Conservation (phyloP, 2,113 vertebrate species). For the Lampris megalopsis region DNA sequence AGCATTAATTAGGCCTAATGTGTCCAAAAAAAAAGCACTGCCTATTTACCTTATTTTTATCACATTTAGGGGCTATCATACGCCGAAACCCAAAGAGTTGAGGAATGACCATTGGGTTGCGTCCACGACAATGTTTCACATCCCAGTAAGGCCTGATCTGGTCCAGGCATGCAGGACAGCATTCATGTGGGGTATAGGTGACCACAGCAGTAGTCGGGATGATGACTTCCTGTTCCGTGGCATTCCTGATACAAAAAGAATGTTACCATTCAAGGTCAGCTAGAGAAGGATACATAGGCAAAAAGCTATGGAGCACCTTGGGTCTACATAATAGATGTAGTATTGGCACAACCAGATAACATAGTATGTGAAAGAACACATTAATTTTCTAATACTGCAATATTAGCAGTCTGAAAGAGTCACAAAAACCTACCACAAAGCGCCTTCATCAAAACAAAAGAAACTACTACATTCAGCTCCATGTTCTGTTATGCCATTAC, state of each 20-base stretch:
- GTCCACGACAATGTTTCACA: conserved; percentile 78
- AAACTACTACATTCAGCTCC: neutral
- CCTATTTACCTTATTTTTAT: conserved; percentile 83
- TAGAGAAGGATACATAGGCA: no score
- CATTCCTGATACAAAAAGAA: neutral
- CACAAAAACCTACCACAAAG: neutral
- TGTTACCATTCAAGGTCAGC: neutral
- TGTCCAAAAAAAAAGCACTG: neutral
- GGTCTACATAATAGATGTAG: no score
- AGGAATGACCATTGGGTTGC: conserved; percentile 87
- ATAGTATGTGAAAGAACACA: no score
- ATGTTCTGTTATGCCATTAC: no score
- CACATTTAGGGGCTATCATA: conserved; percentile 84
- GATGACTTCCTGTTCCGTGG: neutral
- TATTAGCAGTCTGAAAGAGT: neutral
- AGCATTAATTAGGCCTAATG: neutral
- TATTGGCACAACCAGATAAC: no score
- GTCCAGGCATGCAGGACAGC: conserved; percentile 83
- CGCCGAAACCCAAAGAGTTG: conserved; percentile 88
- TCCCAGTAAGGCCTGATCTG: conserved; percentile 67
- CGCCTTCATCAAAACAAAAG: neutral
- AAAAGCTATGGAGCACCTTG: no score
- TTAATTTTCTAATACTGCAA: neutral
- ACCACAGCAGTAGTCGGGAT: neutral
- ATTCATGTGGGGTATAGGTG: conserved; percentile 77